A percentile compares a stretch with the other conserved stretches of the same genome.
Conservation (phyloP, 2,888 invertebrate species). For the Nemotelus nigrinus region DNA sequence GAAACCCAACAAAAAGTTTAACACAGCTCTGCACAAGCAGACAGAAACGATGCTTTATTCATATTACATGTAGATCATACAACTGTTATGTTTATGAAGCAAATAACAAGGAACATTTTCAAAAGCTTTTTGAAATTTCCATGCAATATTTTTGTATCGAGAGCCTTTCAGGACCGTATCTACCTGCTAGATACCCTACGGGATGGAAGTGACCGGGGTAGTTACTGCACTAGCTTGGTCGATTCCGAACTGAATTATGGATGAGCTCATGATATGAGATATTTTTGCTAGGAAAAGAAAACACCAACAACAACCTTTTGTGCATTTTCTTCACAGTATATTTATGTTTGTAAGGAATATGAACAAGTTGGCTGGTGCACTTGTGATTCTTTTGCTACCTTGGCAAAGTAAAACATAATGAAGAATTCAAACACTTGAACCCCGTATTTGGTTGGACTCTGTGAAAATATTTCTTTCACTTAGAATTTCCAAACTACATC, state of each 20-base stretch:
- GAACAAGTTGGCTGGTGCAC: too few relatives aligned
- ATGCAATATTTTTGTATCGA: conserved; percentile 25
- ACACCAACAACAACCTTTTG: too few relatives aligned
- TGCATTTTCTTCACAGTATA: too few relatives aligned
- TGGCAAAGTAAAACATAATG: too few relatives aligned
- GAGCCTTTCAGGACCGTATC: conserved; percentile 21
- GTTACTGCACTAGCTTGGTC: not conserved
- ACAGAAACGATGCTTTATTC: not conserved
- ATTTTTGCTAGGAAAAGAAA: not conserved
- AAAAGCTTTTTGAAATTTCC: conserved; percentile 25
- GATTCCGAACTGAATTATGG: conserved; percentile 19
- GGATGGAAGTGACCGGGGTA: not conserved
- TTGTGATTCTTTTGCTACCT: too few relatives aligned
- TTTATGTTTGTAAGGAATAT: too few relatives aligned
- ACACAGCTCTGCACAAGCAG: not conserved
- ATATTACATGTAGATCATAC: not conserved
- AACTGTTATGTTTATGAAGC: not conserved
- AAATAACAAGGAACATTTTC: not conserved
- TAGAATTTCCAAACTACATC: too few relatives aligned
- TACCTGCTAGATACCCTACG: conserved; percentile 21
- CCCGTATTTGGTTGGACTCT: too few relatives aligned
- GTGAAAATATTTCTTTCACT: too few relatives aligned
- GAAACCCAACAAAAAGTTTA: not conserved
- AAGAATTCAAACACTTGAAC: too few relatives aligned
- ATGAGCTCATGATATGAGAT: conserved; percentile 17